These are phyloP conservation scores for Blennius ocellaris DNA, from an alignment of 2,113 vertebrate genomes.

Conservation along the genomic window DNA sequence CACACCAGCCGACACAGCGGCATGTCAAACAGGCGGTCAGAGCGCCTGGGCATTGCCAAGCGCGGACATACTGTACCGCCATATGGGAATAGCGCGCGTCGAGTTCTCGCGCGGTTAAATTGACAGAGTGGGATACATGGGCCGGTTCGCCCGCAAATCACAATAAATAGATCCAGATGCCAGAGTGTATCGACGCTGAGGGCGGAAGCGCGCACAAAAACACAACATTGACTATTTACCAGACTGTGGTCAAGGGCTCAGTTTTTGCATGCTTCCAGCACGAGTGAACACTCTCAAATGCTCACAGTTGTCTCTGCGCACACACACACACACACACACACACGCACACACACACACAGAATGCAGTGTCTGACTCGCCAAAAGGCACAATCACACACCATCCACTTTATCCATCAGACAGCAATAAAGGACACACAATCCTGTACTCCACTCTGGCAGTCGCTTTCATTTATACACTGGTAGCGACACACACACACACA, in stretches of 20 bases:
- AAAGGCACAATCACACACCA: neutral
- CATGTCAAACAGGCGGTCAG: slow-evolving; percentile 68
- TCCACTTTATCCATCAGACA: slow-evolving; percentile 30
- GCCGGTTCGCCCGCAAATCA: slow-evolving; percentile 25
- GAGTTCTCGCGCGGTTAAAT: slow-evolving; percentile 33
- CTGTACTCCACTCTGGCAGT: slow-evolving; percentile 19
- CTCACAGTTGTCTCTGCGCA: neutral
- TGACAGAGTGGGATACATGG: slow-evolving; percentile 26
- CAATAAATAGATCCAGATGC: slow-evolving; percentile 26
- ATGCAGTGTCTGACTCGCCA: too few species aligned
- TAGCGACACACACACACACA: slow-evolving; percentile 2
- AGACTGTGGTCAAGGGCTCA: slow-evolving; percentile 27
- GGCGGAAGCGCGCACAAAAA: slow-evolving; percentile 14
- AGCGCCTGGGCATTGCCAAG: slow-evolving; percentile 41
- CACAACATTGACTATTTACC: slow-evolving; percentile 28
- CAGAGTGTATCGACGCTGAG: slow-evolving; percentile 11
- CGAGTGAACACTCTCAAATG: neutral
- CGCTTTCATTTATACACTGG: neutral
- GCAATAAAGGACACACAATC: slow-evolving; percentile 38
- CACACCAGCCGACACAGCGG: slow-evolving; percentile 66
- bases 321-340: slow-evolving; percentile 9
- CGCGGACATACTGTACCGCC: slow-evolving; percentile 43
- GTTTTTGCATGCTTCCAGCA: neutral
- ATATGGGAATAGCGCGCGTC: slow-evolving; percentile 55
- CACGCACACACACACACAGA: neutral